Evolutionary conservation across 2,113 vertebrate species (phyloP).

Genomic region (Isichthys henryi): DNA sequence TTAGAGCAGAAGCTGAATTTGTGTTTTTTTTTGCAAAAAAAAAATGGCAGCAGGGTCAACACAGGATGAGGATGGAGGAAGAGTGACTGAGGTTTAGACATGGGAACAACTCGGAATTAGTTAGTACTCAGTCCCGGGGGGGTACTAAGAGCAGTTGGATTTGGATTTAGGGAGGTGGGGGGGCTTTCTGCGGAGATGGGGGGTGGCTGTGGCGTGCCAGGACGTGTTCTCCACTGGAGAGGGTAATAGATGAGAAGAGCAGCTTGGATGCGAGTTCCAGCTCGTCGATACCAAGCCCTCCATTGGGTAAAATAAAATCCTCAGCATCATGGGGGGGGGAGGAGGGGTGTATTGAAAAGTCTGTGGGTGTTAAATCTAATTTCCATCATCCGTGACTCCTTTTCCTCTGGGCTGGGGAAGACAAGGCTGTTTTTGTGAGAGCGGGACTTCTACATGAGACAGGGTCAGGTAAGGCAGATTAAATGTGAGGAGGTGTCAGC

Average conservation of each 20-base stretch:
- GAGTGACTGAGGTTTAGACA: neutral
- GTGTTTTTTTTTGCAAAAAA: neutral
- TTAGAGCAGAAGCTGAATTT: neutral
- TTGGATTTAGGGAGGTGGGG: constrained; percentile 27
- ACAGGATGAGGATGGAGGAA: neutral
- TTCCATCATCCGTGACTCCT: constrained; percentile 47
- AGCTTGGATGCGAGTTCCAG: constrained; percentile 45
- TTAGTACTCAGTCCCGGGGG: constrained; percentile 34
- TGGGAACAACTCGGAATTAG: neutral
- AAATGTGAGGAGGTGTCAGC: neutral
- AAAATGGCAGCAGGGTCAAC: neutral
- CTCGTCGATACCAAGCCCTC: constrained; percentile 38
- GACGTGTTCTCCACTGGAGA: constrained; percentile 52
- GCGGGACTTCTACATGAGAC: neutral
- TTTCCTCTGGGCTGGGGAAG: constrained; percentile 28
- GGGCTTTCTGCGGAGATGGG: constrained; percentile 9
- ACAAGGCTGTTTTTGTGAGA: neutral
- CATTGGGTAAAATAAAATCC: constrained; percentile 14
- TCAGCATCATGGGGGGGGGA: constrained; percentile 36
- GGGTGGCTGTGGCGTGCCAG: constrained; percentile 51
- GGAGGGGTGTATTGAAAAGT: constrained; percentile 49
- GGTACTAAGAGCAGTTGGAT: neutral
- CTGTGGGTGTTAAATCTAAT: constrained; percentile 57
- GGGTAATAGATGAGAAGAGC: constrained; percentile 62
- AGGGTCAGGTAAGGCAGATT: too few species aligned